Evolutionary conservation across 1,140 invertebrate species (phyloP).

Genomic region (Babylonia areolata): DNA sequence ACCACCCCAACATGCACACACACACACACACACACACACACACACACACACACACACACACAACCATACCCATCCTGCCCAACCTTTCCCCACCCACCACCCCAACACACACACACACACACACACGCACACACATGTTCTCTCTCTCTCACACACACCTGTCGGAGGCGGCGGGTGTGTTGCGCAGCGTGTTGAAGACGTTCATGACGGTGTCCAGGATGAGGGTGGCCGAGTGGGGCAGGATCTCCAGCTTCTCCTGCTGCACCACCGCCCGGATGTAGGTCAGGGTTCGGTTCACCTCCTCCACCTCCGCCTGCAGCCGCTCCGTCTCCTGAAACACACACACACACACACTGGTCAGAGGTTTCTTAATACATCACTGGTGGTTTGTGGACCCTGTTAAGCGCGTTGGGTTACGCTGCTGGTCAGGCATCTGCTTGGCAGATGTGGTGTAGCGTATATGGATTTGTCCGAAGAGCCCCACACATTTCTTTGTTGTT

Average conservation of each 20-base stretch:
- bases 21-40: no score
- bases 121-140: background rate
- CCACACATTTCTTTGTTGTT: background rate
- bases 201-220: constrained; percentile 93
- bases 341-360: background rate
- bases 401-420: background rate
- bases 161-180: constrained; percentile 82
- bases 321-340: constrained; percentile 63
- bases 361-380: background rate
- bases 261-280: constrained; percentile 95
- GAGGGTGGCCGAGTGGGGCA: constrained; percentile 93
- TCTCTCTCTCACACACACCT: constrained; percentile 78
- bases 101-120: no score
- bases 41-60: no score
- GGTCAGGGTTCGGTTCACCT: constrained; percentile 80
- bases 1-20: no score
- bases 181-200: constrained; percentile 86
- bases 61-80: no score
- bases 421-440: no score
- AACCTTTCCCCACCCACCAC: no score
- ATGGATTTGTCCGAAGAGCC: background rate
- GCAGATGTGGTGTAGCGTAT: no score
- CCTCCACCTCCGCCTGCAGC: constrained; percentile 66
- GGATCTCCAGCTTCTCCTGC: constrained; percentile 89
- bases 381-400: background rate